Conservation (phyloP, 2,888 invertebrate genomes). For the Leptothorax acervorum region DNA sequence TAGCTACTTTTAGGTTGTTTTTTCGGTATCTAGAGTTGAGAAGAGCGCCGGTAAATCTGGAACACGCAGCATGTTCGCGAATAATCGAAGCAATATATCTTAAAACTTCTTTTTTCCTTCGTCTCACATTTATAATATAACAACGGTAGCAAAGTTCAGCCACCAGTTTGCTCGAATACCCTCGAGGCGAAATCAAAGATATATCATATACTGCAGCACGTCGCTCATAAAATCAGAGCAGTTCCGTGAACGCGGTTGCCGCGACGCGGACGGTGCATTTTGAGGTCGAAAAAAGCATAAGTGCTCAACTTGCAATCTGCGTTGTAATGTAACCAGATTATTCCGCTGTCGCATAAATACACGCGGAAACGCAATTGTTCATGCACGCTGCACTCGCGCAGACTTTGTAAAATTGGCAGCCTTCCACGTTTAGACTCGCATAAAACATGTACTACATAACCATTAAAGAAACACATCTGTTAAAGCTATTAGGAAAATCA, state of each 20-base stretch:
- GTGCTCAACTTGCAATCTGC: constrained; percentile 42
- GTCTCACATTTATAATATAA: constrained; percentile 41
- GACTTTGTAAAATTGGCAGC: constrained; percentile 38
- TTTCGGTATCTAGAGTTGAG: neutral
- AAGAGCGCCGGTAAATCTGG: constrained; percentile 11
- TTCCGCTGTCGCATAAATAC: constrained; percentile 47
- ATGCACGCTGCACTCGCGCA: constrained; percentile 29
- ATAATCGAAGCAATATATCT: constrained; percentile 50
- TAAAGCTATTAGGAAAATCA: neutral
- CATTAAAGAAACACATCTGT: constrained; percentile 15
- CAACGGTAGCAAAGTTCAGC: constrained; percentile 41
- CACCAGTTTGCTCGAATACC: constrained; percentile 54
- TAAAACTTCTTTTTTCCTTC: constrained; percentile 41
- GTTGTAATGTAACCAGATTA: constrained; percentile 36
- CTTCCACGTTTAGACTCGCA: constrained; percentile 16
- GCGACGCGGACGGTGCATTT: constrained; percentile 18
- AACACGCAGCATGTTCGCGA: constrained; percentile 23
- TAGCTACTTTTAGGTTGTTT: neutral
- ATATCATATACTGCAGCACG: constrained; percentile 47
- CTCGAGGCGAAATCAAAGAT: constrained; percentile 58
- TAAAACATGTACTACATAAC: neutral
- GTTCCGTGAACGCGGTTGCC: constrained; percentile 29
- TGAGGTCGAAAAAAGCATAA: constrained; percentile 43
- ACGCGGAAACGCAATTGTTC: constrained; percentile 49
- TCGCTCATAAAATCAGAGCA: constrained; percentile 44